phyloP scores from a whole-genome alignment of 2,888 invertebrate genomes.

The Anthoptus insignis region DNA sequence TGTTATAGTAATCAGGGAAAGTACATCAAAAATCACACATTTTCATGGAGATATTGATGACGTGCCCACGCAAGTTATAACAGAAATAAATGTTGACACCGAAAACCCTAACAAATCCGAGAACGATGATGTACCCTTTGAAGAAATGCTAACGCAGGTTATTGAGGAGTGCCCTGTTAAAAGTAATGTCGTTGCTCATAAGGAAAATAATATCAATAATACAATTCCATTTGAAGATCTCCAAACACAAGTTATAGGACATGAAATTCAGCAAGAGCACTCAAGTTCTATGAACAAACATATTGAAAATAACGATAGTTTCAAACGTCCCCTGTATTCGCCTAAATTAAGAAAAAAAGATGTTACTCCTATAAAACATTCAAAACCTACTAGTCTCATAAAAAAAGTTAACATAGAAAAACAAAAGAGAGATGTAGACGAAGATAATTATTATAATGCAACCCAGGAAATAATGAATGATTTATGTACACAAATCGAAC shows the following conservation, averaged over 20 bases:
- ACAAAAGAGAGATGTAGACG: constrained; percentile 40
- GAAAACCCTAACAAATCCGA: too few relatives aligned
- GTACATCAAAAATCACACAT: constrained; percentile 13
- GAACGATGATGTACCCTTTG: constrained; percentile 47
- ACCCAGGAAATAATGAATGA: constrained; percentile 76
- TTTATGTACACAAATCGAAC: constrained; percentile 63
- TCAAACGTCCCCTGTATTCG: constrained; percentile 70
- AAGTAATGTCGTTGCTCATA: background rate
- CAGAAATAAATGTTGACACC: constrained; percentile 30
- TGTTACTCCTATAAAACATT: constrained; percentile 44
- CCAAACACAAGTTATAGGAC: constrained; percentile 62
- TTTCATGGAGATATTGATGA: constrained; percentile 48
- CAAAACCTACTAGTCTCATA: constrained; percentile 33
- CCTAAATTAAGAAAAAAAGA: constrained; percentile 66
- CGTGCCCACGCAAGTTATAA: constrained; percentile 54
- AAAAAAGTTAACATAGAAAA: background rate
- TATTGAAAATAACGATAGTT: constrained; percentile 51
- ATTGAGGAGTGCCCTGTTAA: constrained; percentile 11
- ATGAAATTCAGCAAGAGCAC: background rate
- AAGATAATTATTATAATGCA: constrained; percentile 67
- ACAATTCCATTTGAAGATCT: constrained; percentile 56
- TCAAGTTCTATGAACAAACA: background rate
- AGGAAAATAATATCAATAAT: constrained; percentile 25
- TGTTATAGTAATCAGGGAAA: constrained; percentile 26
- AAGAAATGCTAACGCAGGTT: constrained; percentile 63